phyloP scores from a whole-genome alignment of 2,888 invertebrate genomes.

The Oligia latruncula region DNA sequence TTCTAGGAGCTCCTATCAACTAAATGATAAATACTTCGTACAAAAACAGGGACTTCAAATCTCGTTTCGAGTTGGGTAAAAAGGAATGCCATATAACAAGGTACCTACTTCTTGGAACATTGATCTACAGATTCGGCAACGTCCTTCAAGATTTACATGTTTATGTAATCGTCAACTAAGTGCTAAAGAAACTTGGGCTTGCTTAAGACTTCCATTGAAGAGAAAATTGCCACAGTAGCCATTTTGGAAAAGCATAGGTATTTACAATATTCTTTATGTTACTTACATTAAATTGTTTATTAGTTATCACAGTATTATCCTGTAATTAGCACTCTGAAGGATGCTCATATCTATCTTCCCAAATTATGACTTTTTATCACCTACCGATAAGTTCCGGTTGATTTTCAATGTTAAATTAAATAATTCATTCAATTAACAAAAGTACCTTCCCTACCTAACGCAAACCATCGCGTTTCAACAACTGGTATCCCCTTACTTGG shows the following conservation, averaged over 20 bases:
- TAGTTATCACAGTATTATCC: background rate
- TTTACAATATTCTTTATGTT: background rate
- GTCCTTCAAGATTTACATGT: background rate
- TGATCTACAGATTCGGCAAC: background rate
- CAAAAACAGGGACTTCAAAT: background rate
- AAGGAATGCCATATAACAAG: no score
- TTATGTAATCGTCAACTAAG: background rate
- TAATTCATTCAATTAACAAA: background rate
- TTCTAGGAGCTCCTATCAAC: background rate
- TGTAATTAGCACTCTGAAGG: background rate
- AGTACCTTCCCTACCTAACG: background rate
- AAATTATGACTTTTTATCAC: no score
- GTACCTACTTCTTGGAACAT: background rate
- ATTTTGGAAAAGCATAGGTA: background rate
- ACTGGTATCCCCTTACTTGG: slow-evolving; percentile 4
- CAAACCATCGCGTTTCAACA: slow-evolving; percentile 10
- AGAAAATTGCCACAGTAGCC: background rate
- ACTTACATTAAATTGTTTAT: background rate
- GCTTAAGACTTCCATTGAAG: no score
- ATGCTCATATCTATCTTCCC: no score
- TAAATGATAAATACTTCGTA: background rate
- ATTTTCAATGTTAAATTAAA: no score
- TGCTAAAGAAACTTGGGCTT: no score
- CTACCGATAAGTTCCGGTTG: no score
- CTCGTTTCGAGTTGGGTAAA: background rate